A percentile compares a stretch with the other conserved stretches of the same genome.
phyloP scores from a whole-genome alignment of 2,888 invertebrate species.

The Drosophila mayaguana region DNA sequence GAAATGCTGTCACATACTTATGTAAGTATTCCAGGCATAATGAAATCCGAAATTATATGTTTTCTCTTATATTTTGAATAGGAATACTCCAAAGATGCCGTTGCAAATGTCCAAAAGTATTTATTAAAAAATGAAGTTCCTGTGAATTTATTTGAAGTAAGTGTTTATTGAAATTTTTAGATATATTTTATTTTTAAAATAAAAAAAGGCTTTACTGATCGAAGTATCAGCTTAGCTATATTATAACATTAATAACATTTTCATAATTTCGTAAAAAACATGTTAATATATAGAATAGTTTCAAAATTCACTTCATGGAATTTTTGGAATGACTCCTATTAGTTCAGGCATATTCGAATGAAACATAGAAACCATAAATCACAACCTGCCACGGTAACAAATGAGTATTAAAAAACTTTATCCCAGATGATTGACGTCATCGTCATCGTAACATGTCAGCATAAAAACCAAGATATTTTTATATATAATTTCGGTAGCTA shows the following conservation, averaged over 20 bases:
- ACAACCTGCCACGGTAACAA: background rate
- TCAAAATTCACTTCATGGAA: too few species aligned
- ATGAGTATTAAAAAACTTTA: background rate
- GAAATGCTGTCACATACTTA: constrained; percentile 99
- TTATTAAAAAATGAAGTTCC: constrained; percentile 99
- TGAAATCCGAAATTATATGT: background rate
- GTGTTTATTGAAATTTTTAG: background rate
- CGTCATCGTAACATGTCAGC: background rate
- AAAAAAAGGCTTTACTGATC: too few species aligned
- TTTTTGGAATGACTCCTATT: too few species aligned
- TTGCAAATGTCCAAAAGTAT: constrained; percentile 98
- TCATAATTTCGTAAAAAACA: too few species aligned
- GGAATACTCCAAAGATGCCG: constrained; percentile 99
- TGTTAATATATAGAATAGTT: too few species aligned
- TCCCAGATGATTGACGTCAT: background rate
- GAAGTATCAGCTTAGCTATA: too few species aligned
- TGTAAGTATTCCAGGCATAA: constrained; percentile 88
- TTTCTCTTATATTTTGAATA: constrained; percentile 85
- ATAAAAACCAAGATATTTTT: background rate
- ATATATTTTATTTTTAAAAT: too few species aligned
- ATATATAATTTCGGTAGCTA: background rate
- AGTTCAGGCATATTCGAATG: background rate
- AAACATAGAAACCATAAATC: background rate
- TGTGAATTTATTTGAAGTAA: constrained; percentile 98
- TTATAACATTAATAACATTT: too few species aligned